Conservation (phyloP, 2,888 invertebrate species). For the Adelognathus sp. region DNA sequence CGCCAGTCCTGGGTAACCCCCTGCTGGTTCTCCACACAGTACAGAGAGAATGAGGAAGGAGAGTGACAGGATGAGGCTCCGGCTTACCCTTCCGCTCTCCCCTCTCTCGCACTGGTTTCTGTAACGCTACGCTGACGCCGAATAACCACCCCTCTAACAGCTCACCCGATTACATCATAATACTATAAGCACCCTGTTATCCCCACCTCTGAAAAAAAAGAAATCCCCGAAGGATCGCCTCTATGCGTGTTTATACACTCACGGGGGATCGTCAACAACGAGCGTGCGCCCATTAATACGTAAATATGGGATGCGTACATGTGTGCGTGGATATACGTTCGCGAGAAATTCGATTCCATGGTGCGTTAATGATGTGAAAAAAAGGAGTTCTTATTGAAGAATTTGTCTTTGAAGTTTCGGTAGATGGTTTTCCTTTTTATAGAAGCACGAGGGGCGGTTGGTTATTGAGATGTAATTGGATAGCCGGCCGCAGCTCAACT, state of each 20-base stretch:
- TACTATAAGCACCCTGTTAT: constrained; percentile 67
- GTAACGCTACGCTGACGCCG: constrained; percentile 28
- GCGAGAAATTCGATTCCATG: not conserved
- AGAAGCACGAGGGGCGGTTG: too few species aligned
- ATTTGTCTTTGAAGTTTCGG: too few species aligned
- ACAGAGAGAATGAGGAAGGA: too few species aligned
- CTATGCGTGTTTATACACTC: constrained; percentile 49
- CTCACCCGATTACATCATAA: constrained; percentile 70
- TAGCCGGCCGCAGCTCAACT: too few species aligned
- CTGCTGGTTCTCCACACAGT: constrained; percentile 63
- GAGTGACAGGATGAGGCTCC: too few species aligned
- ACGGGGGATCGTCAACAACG: constrained; percentile 35
- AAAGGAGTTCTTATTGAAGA: too few species aligned
- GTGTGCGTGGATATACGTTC: not conserved
- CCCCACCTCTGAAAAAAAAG: too few species aligned
- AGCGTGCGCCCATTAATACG: constrained; percentile 22
- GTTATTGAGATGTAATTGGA: too few species aligned
- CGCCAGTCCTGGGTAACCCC: constrained; percentile 68
- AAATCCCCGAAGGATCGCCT: constrained; percentile 32
- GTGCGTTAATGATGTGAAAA: not conserved
- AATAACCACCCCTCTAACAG: constrained; percentile 1
- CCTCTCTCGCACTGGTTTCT: constrained; percentile 34
- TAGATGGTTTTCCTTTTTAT: too few species aligned
- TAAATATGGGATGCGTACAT: constrained; percentile 16
- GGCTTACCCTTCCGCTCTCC: constrained; percentile 23